Percentiles rank a stretch among this genome's conserved stretches.
Conservation (phyloP, 2,888 invertebrate species). For the Calliscelio sp. region DNA sequence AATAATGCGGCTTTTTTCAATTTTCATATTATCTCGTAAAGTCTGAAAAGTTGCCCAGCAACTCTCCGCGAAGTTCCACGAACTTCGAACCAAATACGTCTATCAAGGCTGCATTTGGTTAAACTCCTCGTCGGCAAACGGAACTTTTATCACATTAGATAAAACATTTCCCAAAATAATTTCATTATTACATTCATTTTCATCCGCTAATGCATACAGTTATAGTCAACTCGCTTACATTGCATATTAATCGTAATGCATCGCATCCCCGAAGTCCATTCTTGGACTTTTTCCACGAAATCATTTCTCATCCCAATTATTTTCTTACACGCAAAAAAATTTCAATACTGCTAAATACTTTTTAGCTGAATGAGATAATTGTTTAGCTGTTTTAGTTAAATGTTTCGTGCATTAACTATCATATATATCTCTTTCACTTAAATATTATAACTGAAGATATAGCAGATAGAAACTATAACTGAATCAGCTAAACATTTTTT, state of each 20-base stretch:
- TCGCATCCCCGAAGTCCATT: neutral
- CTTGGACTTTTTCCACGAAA: neutral
- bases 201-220: constrained; percentile 13
- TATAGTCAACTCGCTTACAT: too few relatives aligned
- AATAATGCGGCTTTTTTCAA: constrained; percentile 4
- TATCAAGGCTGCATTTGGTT: constrained; percentile 23
- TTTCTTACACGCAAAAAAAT: too few relatives aligned
- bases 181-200: constrained; percentile 11
- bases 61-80: too few relatives aligned
- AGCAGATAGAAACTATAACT: too few relatives aligned
- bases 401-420: too few relatives aligned
- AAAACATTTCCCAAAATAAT: constrained; percentile 14
- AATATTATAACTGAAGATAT: constrained; percentile 35
- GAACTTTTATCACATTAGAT: constrained; percentile 15
- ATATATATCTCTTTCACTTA: too few relatives aligned
- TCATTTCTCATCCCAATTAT: constrained; percentile 22
- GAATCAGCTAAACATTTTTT: too few relatives aligned
- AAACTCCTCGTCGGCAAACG: neutral
- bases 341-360: too few relatives aligned
- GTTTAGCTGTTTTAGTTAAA: too few relatives aligned
- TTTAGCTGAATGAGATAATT: too few relatives aligned
- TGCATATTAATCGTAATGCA: neutral
- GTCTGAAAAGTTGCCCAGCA: neutral
- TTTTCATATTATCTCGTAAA: neutral
- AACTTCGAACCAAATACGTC: constrained; percentile 31